These are phyloP conservation scores for Drosophila rubida DNA, from an alignment of 2,888 invertebrate genomes.

Conservation along the genomic window DNA sequence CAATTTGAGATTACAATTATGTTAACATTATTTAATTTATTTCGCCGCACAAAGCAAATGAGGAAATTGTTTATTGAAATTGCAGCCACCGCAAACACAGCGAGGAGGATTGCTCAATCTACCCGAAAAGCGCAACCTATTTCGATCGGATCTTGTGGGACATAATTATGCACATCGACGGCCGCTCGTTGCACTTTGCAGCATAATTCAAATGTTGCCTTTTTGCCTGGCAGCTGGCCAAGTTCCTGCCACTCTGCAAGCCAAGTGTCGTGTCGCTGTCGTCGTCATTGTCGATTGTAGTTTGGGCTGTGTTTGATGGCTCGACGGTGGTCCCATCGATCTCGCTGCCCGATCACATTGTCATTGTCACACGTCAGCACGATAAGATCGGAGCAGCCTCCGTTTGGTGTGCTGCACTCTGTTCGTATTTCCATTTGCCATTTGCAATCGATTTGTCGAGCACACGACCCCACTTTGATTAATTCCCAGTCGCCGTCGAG, in stretches of 20 bases:
- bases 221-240: constrained; percentile 35
- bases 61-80: constrained; percentile 57
- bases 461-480: constrained; percentile 1
- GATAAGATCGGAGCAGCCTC: constrained; percentile 47
- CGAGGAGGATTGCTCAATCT: background rate
- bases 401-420: constrained; percentile 6
- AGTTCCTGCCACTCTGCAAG: constrained; percentile 16
- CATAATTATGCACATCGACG: background rate
- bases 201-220: constrained; percentile 23
- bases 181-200: background rate
- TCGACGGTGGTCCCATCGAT: constrained; percentile 56
- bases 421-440: background rate
- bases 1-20: constrained; percentile 63
- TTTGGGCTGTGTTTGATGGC: constrained; percentile 31
- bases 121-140: background rate
- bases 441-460: constrained; percentile 1
- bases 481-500: background rate
- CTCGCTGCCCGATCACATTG: constrained; percentile 42
- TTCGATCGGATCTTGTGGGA: background rate
- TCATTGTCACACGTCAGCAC: constrained; percentile 43
- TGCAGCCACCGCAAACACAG: constrained; percentile 16
- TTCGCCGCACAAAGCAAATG: constrained; percentile 37
- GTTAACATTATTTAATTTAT: constrained; percentile 71
- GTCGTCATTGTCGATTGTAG: constrained; percentile 1
- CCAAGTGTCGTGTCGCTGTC: constrained; percentile 27